A percentile compares a stretch with the other conserved stretches of the same genome.
phyloP scores from a whole-genome alignment of 1,140 invertebrate genomes.

The Bombus huntii region DNA sequence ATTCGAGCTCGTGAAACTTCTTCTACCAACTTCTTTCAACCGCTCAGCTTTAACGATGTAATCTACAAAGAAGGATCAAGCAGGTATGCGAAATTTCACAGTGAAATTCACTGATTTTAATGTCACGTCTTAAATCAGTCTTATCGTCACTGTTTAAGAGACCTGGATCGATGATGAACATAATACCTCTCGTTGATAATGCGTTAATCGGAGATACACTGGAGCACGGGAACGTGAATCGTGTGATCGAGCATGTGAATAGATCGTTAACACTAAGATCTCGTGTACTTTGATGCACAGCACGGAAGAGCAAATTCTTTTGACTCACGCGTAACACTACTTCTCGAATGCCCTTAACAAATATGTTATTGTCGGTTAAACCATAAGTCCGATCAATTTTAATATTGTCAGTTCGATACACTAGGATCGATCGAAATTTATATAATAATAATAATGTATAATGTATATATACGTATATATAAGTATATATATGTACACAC shows the following conservation, averaged over 20 bases:
- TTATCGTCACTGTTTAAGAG: not conserved
- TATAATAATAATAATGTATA: slow-evolving; percentile 27
- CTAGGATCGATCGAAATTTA: slow-evolving; percentile 23
- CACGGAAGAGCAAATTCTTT: slow-evolving; percentile 65
- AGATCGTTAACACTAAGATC: slow-evolving; percentile 41
- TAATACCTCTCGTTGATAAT: not conserved
- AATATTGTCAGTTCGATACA: slow-evolving; percentile 30
- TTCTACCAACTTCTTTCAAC: not conserved
- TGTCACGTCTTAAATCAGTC: no score
- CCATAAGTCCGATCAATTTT: slow-evolving; percentile 1
- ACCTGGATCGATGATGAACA: not conserved
- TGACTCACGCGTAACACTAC: slow-evolving; percentile 55
- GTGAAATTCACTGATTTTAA: not conserved
- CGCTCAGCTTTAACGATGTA: not conserved
- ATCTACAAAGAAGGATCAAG: not conserved
- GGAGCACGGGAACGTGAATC: slow-evolving; percentile 40
- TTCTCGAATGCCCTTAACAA: slow-evolving; percentile 51
- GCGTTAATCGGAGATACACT: slow-evolving; percentile 18
- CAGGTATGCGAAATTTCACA: not conserved
- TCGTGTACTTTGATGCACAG: slow-evolving; percentile 51
- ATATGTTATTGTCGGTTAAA: slow-evolving; percentile 46
- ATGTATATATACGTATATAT: slow-evolving; percentile 15
- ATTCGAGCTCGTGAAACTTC: no score
- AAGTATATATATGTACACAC: slow-evolving; percentile 9
- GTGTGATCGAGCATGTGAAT: slow-evolving; percentile 26